Evolutionary conservation across 2,888 invertebrate species (phyloP).

Genomic region (Calameuta pallipes): DNA sequence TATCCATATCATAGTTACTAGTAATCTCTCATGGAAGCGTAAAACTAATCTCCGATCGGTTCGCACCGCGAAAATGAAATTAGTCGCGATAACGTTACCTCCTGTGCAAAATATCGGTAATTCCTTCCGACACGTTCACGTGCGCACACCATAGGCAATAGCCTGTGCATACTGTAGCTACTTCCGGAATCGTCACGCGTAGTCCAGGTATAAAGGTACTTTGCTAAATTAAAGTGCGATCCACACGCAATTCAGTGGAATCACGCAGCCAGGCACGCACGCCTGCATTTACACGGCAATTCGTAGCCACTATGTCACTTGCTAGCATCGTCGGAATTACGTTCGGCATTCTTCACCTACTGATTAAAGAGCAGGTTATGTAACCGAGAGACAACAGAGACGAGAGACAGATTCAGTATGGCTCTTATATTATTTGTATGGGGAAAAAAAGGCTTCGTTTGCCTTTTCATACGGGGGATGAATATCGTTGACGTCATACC

Average conservation of each 20-base stretch:
- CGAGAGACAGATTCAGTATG: not conserved
- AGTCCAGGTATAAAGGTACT: not conserved
- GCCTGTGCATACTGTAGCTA: not conserved
- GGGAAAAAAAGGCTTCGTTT: not conserved
- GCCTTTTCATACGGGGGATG: not conserved
- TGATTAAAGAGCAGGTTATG: conserved; percentile 24
- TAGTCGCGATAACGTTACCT: not conserved
- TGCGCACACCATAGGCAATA: not conserved
- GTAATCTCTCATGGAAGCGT: not conserved
- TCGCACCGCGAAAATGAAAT: conserved; percentile 23
- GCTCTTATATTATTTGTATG: not conserved
- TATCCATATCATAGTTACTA: not conserved
- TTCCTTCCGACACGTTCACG: not conserved
- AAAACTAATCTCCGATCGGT: conserved; percentile 54
- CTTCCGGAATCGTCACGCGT: not conserved
- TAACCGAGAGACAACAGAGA: not conserved
- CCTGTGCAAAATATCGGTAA: not conserved
- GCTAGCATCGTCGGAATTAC: conserved; percentile 31
- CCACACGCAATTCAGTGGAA: conserved; percentile 44
- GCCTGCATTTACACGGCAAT: not conserved
- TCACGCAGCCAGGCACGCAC: conserved; percentile 25
- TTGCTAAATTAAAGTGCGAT: conserved; percentile 53
- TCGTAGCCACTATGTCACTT: conserved; percentile 11
- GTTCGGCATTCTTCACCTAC: conserved; percentile 32
- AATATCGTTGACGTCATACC: not conserved